Evolutionary conservation across 2,113 vertebrate species (phyloP).

Genomic region (Corythornis cristatus): DNA sequence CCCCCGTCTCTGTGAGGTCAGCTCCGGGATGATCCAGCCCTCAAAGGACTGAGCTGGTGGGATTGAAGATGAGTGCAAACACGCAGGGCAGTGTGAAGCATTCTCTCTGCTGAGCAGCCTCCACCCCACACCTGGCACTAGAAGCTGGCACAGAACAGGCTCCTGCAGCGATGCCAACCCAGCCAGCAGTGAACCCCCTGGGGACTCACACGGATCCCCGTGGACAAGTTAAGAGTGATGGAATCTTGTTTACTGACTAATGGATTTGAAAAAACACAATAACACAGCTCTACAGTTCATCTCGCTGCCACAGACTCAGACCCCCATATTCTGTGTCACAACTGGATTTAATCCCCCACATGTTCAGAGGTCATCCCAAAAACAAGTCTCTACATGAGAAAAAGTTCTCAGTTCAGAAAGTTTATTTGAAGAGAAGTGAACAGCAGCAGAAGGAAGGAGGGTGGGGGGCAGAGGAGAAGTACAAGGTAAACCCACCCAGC

Average conservation of each 20-base stretch:
- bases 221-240: neutral
- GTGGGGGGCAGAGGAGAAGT: rapidly evolving
- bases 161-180: neutral
- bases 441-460: neutral
- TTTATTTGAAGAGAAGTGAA: neutral
- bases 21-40: neutral
- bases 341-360: neutral
- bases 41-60: neutral
- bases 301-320: neutral
- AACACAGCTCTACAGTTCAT: neutral
- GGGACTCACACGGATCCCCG: neutral
- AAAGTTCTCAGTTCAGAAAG: neutral
- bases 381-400: neutral
- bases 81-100: neutral
- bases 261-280: neutral
- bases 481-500: rapidly evolving
- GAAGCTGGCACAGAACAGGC: neutral
- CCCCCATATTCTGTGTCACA: neutral
- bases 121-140: neutral
- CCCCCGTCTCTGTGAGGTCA: rapidly evolving
- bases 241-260: neutral
- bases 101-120: rapidly evolving
- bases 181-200: constrained; percentile 7
- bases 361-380: neutral
- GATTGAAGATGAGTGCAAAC: neutral